These are phyloP conservation scores for Rhizomys pruinosus DNA, from an alignment of 2,113 vertebrate species.

Conservation along the genomic window DNA sequence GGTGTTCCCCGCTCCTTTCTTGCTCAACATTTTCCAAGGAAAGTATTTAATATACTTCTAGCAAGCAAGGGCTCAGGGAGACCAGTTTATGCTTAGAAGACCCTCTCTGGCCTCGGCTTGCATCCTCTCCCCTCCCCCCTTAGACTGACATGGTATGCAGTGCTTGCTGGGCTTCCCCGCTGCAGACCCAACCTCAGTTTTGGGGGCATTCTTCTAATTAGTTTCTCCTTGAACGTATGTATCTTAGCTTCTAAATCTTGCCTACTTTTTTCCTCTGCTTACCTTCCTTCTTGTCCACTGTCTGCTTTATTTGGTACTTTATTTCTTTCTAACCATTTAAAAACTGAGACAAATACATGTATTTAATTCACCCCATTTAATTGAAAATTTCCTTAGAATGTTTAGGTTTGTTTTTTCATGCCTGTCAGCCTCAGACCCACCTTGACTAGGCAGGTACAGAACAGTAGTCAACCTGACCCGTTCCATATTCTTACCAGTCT, in stretches of 20 bases:
- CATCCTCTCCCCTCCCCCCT: fast-evolving
- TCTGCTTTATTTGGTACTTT: neutral
- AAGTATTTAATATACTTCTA: neutral
- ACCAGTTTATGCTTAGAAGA: neutral
- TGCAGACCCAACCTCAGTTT: neutral
- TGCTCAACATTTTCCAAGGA: neutral
- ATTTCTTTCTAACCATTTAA: conserved; percentile 31
- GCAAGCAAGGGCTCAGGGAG: neutral
- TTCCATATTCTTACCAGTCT: neutral
- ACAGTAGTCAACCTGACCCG: neutral
- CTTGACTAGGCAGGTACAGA: neutral
- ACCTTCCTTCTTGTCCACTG: neutral
- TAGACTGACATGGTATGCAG: neutral
- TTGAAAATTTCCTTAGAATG: conserved; percentile 20
- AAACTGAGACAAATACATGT: neutral
- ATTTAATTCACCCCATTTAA: neutral
- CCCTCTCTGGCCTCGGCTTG: neutral
- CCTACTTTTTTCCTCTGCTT: neutral
- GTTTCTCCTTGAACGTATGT: neutral
- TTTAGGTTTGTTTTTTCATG: conserved; percentile 29
- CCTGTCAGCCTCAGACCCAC: neutral
- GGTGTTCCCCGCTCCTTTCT: neutral
- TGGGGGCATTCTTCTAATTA: neutral
- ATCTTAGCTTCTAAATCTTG: neutral
- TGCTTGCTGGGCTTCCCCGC: neutral